phyloP scores from a whole-genome alignment of 2,888 invertebrate species.

The Plagiodera versicolora region DNA sequence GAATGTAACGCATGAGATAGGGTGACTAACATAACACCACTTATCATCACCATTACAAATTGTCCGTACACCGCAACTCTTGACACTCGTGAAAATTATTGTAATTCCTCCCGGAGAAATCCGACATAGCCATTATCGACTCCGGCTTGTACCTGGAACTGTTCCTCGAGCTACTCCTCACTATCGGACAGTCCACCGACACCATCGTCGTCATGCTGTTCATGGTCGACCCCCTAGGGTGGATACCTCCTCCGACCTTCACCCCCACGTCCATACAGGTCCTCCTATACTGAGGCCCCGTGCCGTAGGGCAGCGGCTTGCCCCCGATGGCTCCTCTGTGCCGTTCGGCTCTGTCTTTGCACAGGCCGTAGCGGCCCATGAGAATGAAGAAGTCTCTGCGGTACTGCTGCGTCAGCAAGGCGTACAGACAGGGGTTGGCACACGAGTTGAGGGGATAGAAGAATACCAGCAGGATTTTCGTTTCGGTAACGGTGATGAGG shows the following conservation, averaged over 20 bases:
- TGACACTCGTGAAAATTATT: slow-evolving; percentile 24
- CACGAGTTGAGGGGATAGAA: slow-evolving; percentile 71
- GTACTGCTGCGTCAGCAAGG: slow-evolving; percentile 67
- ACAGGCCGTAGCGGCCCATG: slow-evolving; percentile 57
- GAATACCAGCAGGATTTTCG: slow-evolving; percentile 64
- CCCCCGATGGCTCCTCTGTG: slow-evolving; percentile 56
- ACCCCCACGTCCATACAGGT: slow-evolving; percentile 35
- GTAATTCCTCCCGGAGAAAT: slow-evolving; percentile 41
- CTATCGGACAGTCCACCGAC: slow-evolving; percentile 50
- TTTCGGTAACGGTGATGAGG: slow-evolving; percentile 60
- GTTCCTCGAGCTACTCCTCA: slow-evolving; percentile 43
- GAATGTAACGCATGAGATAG: no score
- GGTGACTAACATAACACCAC: no score
- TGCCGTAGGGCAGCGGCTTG: slow-evolving; percentile 50
- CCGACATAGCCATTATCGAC: slow-evolving; percentile 43
- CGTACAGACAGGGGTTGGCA: slow-evolving; percentile 71
- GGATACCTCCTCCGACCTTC: slow-evolving; percentile 40
- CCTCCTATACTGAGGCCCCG: slow-evolving; percentile 46
- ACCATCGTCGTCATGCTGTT: slow-evolving; percentile 52
- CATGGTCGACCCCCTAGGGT: slow-evolving; percentile 49
- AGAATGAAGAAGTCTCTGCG: slow-evolving; percentile 61
- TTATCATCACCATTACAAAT: background rate
- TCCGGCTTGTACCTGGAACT: slow-evolving; percentile 43
- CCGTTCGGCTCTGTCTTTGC: slow-evolving; percentile 53
- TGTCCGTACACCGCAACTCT: background rate